These are phyloP conservation scores for Ptychadena robeensis DNA, from an alignment of 2,797 vertebrate genomes.

Conservation along the genomic window DNA sequence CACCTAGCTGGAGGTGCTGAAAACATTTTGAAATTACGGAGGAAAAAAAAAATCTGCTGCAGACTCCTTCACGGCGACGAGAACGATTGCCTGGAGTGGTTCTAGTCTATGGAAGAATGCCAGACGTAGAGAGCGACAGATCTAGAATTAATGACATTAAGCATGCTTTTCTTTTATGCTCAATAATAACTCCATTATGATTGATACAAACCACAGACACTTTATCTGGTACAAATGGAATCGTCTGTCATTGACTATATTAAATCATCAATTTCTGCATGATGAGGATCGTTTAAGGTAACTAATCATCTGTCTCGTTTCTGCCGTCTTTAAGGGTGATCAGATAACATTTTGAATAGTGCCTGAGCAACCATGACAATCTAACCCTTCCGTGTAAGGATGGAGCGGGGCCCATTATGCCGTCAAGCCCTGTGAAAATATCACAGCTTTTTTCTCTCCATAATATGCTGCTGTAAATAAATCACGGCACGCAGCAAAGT, in stretches of 20 bases:
- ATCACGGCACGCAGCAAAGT: conserved; percentile 89
- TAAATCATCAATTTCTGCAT: conserved; percentile 97
- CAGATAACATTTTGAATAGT: conserved; percentile 96
- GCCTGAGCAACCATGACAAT: conserved; percentile 89
- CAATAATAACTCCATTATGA: conserved; percentile 97
- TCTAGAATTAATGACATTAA: conserved; percentile 98
- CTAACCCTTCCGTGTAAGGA: conserved; percentile 89
- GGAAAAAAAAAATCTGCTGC: conserved; percentile 72
- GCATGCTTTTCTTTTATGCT: conserved; percentile 95
- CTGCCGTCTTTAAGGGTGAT: conserved; percentile 92
- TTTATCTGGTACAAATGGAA: conserved; percentile 96
- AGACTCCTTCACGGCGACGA: conserved; percentile 86
- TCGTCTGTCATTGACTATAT: conserved; percentile 92
- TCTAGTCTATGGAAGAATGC: conserved; percentile 89
- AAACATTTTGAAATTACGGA: conserved; percentile 97
- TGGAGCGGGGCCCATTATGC: conserved; percentile 91
- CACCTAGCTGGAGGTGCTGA: conserved; percentile 91
- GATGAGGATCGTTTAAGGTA: conserved; percentile 95
- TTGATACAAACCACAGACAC: conserved; percentile 89
- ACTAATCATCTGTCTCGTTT: conserved; percentile 96
- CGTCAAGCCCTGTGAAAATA: conserved; percentile 87
- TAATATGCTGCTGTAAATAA: conserved; percentile 93
- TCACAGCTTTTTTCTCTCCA: conserved; percentile 89
- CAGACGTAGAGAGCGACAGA: conserved; percentile 93
- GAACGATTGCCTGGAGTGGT: conserved; percentile 93